These are phyloP conservation scores for Calidris pugnax DNA, from an alignment of 2,113 vertebrate genomes.

Conservation along the genomic window DNA sequence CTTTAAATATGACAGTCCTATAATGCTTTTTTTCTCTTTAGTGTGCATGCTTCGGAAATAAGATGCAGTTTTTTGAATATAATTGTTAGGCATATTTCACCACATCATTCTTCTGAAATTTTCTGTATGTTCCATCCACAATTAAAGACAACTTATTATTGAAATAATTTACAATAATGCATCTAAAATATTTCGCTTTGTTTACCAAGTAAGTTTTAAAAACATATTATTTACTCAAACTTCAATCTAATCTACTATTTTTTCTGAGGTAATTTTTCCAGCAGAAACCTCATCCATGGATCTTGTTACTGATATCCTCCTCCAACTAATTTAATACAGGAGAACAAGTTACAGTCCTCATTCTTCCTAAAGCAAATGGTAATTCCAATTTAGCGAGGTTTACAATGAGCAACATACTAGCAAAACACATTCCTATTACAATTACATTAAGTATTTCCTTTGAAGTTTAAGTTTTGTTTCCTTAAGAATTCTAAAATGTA, in stretches of 20 bases:
- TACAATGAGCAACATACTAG: neutral
- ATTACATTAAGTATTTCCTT: neutral
- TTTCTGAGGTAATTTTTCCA: neutral
- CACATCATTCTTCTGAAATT: neutral
- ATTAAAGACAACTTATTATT: neutral
- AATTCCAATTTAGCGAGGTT: neutral
- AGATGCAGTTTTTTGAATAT: neutral
- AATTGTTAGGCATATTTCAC: neutral
- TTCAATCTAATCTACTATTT: neutral
- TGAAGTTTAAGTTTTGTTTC: neutral
- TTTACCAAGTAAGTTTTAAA: neutral
- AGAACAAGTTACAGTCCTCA: neutral
- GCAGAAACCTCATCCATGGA: neutral
- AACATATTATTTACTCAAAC: neutral
- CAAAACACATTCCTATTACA: neutral
- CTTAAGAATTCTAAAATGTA: neutral
- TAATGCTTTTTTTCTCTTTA: neutral
- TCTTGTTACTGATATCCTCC: neutral
- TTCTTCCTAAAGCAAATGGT: neutral
- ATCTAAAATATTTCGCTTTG: neutral
- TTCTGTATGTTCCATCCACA: neutral
- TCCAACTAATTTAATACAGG: neutral
- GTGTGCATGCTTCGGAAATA: neutral
- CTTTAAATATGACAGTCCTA: neutral
- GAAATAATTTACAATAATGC: neutral